Base-by-base conservation (phyloP, 2,797 vertebrate species). In the Semaprochilodus insignis region DNA sequence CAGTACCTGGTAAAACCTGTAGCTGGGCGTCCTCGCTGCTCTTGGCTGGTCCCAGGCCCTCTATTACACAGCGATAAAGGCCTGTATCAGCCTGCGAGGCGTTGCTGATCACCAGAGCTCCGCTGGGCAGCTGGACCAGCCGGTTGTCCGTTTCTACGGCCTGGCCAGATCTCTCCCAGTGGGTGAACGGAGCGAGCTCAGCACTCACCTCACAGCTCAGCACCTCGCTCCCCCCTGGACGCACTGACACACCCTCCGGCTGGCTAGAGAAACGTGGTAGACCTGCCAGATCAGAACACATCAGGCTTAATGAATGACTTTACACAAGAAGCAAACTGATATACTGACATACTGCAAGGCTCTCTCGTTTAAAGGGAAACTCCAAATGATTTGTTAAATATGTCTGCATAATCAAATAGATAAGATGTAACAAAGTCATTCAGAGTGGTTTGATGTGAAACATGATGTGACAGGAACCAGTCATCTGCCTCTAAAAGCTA, bases 11-110 rank as follows among this genome's bases (percentile, higher is more conserved):
- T 77, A 96, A 90, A 34, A 97, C 86, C 83, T 91, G 94, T 63
- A 99, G 93, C 90, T 96, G 95, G 0, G 95, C 97, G 88, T 99
- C 97, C 0, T 99, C 97, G 10, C 97, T 99, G 87, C 92, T 91
- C 88, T 99, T 99, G 10, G 94, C 90, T 0, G 93, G 78, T 0
- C 96, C 97, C 0, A 94, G 94, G 0, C 93, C 95, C 80, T 98
- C 97, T 27, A 99, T 93, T 75, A 95, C 2, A 57, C 98, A 99
- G 86, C 96, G 97, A 73, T 99, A 99, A 1, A 94, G 89, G 2
- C 97, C 98, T 0, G 90, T 92, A 19, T 99, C 97, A 0, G 27
- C 65, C 70, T 96, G 95, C 0, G 96, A 95, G 60, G 93, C 91
- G 0, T 98, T 98, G 90, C 93, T 95, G 91, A 99, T 84, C n/a